These are phyloP conservation scores for Acromyrmex echinatior DNA, from an alignment of 1,140 invertebrate species.

Conservation along the genomic window DNA sequence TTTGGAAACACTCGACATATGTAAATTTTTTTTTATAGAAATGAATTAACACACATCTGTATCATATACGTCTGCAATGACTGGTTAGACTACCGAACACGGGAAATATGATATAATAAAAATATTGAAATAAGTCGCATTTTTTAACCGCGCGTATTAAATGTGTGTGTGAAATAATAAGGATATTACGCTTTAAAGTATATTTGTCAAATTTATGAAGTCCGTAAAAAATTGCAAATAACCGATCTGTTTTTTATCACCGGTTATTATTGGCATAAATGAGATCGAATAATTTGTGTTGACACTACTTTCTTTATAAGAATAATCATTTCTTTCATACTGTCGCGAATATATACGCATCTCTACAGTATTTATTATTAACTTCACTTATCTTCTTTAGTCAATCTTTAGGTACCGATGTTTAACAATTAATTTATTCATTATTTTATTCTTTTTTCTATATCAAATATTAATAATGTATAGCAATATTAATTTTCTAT, in stretches of 20 bases:
- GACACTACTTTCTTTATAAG: neutral
- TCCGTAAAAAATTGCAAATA: neutral
- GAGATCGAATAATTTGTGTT: conserved; percentile 24
- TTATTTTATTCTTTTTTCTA: conserved; percentile 16
- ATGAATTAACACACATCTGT: conserved; percentile 5
- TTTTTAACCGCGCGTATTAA: conserved; percentile 31
- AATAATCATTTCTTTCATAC: neutral
- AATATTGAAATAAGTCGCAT: conserved; percentile 24
- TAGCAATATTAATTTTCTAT: conserved; percentile 9
- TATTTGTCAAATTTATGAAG: conserved; percentile 4
- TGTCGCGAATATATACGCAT: neutral
- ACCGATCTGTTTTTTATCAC: neutral
- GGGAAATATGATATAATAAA: conserved; percentile 32
- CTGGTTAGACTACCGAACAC: conserved; percentile 9
- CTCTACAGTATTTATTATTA: conserved; percentile 1
- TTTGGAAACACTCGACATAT: conserved; percentile 98
- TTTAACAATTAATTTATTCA: conserved; percentile 10
- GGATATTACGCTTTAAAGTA: neutral
- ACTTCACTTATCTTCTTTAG: conserved; percentile 13
- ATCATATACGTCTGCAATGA: conserved; percentile 7
- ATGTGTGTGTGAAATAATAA: conserved; percentile 10
- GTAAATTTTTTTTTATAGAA: conserved; percentile 87
- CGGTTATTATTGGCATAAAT: neutral
- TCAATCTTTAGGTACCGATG: neutral
- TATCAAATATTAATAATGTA: conserved; percentile 5